Conservation (phyloP, 2,888 invertebrate genomes). For the Icerya purchasi region DNA sequence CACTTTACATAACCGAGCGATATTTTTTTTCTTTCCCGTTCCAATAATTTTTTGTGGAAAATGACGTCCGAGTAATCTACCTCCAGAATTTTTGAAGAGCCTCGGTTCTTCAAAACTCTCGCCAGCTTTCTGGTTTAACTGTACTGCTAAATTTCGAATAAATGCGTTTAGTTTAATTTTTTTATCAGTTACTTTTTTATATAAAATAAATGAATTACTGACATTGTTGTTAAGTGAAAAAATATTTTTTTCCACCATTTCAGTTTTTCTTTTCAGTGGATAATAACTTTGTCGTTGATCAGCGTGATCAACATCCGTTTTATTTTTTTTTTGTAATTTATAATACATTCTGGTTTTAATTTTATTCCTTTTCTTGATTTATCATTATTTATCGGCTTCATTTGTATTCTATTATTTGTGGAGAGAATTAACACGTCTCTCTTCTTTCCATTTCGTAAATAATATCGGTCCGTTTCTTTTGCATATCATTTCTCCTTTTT, state of each 20-base stretch:
- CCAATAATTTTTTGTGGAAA: not conserved
- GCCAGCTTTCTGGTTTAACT: not conserved
- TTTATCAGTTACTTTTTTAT: too few species aligned
- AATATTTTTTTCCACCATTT: not conserved
- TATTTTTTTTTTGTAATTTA: not conserved
- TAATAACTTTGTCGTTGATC: not conserved
- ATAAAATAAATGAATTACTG: not conserved
- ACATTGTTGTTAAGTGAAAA: not conserved
- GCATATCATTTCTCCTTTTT: not conserved
- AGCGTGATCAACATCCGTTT: not conserved
- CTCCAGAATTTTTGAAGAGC: not conserved
- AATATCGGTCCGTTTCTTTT: not conserved
- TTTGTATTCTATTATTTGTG: not conserved
- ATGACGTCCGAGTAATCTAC: not conserved
- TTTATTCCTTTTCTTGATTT: not conserved
- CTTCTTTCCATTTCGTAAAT: not conserved
- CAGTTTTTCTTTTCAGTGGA: not conserved
- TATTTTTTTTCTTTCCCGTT: not conserved
- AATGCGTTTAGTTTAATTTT: not conserved
- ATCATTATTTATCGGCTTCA: not conserved
- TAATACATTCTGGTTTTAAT: not conserved
- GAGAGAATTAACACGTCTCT: not conserved
- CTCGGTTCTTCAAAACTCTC: not conserved
- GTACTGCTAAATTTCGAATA: not conserved
- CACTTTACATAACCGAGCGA: not conserved